These are phyloP conservation scores for Ptychodera flava DNA, from an alignment of 35 echinoderm and acorn worm species.

Conservation along the genomic window DNA sequence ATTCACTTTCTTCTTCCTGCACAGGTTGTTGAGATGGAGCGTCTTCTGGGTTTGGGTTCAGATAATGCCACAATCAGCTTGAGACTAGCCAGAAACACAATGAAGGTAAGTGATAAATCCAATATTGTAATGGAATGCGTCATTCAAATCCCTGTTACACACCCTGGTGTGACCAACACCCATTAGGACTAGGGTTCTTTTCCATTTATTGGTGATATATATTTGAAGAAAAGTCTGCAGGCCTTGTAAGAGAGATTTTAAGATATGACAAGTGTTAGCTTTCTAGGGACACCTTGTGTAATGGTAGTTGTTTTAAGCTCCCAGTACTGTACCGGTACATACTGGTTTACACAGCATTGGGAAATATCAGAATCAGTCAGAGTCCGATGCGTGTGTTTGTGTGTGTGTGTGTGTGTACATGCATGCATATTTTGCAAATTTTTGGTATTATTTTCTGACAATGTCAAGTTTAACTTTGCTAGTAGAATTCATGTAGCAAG, in stretches of 20 bases:
- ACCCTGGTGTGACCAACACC: no score
- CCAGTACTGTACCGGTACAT: no score
- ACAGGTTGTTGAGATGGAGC: neutral
- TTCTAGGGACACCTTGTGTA: no score
- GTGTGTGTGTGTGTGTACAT: neutral
- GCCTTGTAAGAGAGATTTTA: no score
- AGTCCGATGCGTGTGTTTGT: neutral
- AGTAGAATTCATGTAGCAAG: neutral
- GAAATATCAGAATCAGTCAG: neutral
- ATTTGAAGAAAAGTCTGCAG: no score
- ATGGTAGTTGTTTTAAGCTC: no score
- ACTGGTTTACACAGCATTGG: neutral
- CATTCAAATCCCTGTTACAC: no score
- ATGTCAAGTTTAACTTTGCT: neutral
- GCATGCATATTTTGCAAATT: neutral
- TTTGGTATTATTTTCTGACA: neutral
- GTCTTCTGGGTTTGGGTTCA: neutral
- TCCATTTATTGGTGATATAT: no score
- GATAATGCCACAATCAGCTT: neutral
- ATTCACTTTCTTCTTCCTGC: no score
- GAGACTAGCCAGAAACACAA: neutral
- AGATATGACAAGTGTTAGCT: no score
- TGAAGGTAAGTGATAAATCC: neutral
- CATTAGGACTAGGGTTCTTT: no score
- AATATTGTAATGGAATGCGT: no score